Evolutionary conservation across 2,113 vertebrate species (phyloP).

Genomic region (Tragulus kanchil): DNA sequence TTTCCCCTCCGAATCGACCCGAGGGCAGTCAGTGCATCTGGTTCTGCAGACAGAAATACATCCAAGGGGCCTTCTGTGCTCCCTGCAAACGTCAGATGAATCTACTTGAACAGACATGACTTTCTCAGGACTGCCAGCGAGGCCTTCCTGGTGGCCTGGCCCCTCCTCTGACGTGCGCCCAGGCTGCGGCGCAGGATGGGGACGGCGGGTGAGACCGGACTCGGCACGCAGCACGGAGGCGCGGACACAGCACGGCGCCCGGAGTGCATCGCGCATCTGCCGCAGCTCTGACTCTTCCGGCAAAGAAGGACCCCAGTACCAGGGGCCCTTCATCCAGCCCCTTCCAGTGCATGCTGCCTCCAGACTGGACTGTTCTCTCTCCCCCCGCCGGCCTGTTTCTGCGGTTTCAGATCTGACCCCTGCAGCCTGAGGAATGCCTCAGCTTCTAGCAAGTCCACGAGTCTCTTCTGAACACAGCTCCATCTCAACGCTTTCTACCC

Average conservation of each 20-base stretch:
- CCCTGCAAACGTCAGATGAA: neutral
- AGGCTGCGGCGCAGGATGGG: accelerated
- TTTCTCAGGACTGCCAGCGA: neutral
- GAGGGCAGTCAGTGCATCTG: conserved; percentile 5
- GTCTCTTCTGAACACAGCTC: neutral
- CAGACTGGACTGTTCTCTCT: neutral
- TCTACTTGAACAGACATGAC: neutral
- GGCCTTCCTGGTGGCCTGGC: neutral
- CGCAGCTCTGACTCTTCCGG: neutral
- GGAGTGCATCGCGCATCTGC: accelerated
- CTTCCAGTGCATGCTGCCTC: neutral
- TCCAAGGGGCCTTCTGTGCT: neutral
- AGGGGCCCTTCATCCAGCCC: neutral
- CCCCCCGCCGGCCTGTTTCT: neutral
- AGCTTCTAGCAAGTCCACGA: neutral
- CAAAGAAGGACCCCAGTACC: neutral
- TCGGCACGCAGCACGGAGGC: accelerated
- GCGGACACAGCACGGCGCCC: accelerated
- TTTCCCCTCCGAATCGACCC: neutral
- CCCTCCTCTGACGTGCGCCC: neutral
- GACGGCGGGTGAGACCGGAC: accelerated
- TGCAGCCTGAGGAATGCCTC: neutral
- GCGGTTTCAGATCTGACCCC: neutral
- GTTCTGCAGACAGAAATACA: neutral
- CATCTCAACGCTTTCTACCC: neutral